Conservation (phyloP, 2,113 vertebrate species). For the Abramis brama region DNA sequence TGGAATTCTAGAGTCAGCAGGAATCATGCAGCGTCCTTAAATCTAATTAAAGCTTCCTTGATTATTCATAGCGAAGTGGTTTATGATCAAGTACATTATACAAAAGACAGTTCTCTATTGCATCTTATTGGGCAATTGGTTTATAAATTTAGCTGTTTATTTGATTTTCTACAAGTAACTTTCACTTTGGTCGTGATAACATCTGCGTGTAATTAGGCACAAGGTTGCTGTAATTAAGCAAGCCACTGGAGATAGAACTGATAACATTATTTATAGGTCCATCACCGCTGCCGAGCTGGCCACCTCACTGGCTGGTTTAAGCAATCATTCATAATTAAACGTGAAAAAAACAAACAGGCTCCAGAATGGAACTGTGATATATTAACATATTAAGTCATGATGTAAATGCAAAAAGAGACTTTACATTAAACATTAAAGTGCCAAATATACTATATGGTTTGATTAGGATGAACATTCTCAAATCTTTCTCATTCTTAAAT, state of each 20-base stretch:
- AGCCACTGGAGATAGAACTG: conserved; percentile 60
- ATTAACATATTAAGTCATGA: not conserved
- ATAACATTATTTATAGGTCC: conserved; percentile 63
- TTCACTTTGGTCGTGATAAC: conserved; percentile 55
- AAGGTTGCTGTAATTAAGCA: conserved; percentile 62
- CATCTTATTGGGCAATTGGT: conserved; percentile 6
- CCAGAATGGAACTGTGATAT: not conserved
- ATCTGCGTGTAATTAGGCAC: conserved; percentile 62
- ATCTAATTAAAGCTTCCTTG: conserved; percentile 48
- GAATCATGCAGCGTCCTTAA: conserved; percentile 41
- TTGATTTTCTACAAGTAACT: conserved; percentile 51
- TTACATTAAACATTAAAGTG: conserved; percentile 1
- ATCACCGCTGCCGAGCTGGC: conserved; percentile 50
- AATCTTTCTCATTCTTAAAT: no score
- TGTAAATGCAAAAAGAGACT: not conserved
- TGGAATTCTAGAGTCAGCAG: conserved; percentile 57
- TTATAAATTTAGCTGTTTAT: conserved; percentile 15
- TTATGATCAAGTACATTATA: conserved; percentile 2
- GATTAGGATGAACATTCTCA: no score
- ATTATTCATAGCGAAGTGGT: conserved; percentile 24
- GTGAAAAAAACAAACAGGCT: not conserved
- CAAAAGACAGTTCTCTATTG: not conserved
- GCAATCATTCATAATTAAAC: conserved; percentile 47
- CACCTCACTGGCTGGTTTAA: conserved; percentile 46
- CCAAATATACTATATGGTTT: no score